Evolutionary conservation across 2,888 invertebrate species (phyloP), one percentile per base, ranked within the genome.

Genomic region (Lysandra coridon): DNA sequence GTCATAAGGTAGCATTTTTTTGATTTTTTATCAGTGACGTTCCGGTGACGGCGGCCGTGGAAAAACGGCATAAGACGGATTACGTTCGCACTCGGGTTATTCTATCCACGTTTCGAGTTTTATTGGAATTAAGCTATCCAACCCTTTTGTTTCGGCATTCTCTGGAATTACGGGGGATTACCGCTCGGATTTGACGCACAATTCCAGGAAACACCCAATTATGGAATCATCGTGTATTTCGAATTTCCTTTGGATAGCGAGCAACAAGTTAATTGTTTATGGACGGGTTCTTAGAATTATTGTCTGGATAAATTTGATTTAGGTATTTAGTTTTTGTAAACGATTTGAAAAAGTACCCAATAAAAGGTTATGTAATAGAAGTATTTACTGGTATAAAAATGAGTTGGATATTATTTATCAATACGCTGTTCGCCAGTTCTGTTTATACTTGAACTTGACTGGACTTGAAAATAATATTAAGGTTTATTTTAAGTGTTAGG

Each of bases 91-190:
- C 80, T 83, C 83, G 83, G 86, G 84, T 84, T 83, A 93, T 93
- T 90, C 93, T 84, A 85, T 83, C 85, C 93, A 93, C 93, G 93
- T 92, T 87, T 88, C 83, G 84, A 88, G 90, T 92, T 92, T 92
- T 91, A 92, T 92, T 91, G 90, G 92, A 89, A 92, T 92, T 93
- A 93, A 92, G 91, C 89, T 88, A 86, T 88, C 86, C 88, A 92
- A 92, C 92, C 93, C 93, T 92, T 75, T 93, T 86, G 87, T 86
- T 88, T 87, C 87, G 87, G 92, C 86, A 88, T 92, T 90, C 89
- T 85, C 80, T 80, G 82, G 90, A 92, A 91, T 93, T 92, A 92
- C 87, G 78, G 82, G 78, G 69, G 69, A 83, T 83, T 83, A 82
- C 84, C 85, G 86, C 87, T 89, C 89, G 87, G 86, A 83, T 84